phyloP scores from a whole-genome alignment of 2,888 invertebrate genomes.

The Agriopis aurantiaria region DNA sequence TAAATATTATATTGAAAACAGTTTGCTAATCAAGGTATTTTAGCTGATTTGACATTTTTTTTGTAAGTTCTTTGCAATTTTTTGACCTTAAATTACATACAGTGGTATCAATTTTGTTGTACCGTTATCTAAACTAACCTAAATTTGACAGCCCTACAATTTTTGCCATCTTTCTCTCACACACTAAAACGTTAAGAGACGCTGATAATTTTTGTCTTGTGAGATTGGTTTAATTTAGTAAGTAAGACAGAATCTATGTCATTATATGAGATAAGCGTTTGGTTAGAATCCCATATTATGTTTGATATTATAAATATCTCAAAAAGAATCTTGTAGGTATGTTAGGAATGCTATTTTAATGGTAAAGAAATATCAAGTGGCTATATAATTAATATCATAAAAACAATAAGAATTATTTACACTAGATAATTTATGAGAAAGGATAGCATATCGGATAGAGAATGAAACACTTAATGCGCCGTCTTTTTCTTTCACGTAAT shows the following conservation, averaged over 20 bases:
- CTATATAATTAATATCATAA: conserved; percentile 64
- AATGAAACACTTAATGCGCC: neutral
- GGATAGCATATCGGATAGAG: neutral
- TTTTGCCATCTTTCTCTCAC: neutral
- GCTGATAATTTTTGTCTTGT: neutral
- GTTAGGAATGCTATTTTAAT: too few relatives aligned
- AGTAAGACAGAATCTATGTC: too few relatives aligned
- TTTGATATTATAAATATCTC: too few relatives aligned
- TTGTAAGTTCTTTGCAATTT: too few relatives aligned
- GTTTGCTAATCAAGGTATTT: too few relatives aligned
- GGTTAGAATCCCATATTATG: too few relatives aligned
- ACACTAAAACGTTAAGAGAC: neutral
- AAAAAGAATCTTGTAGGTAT: too few relatives aligned
- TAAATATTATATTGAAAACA: too few relatives aligned
- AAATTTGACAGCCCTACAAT: neutral
- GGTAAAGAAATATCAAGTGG: conserved; percentile 63
- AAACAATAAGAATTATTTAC: conserved; percentile 47
- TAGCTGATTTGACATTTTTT: too few relatives aligned
- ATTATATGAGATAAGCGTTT: too few relatives aligned
- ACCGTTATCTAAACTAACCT: neutral
- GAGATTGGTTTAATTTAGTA: neutral
- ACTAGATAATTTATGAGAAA: conserved; percentile 19
- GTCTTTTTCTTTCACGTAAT: conserved; percentile 2
- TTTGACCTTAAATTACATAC: too few relatives aligned
- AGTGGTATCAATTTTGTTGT: too few relatives aligned